These are phyloP conservation scores for Lasioglossum calceatum DNA, from an alignment of 2,888 invertebrate genomes.

Conservation along the genomic window DNA sequence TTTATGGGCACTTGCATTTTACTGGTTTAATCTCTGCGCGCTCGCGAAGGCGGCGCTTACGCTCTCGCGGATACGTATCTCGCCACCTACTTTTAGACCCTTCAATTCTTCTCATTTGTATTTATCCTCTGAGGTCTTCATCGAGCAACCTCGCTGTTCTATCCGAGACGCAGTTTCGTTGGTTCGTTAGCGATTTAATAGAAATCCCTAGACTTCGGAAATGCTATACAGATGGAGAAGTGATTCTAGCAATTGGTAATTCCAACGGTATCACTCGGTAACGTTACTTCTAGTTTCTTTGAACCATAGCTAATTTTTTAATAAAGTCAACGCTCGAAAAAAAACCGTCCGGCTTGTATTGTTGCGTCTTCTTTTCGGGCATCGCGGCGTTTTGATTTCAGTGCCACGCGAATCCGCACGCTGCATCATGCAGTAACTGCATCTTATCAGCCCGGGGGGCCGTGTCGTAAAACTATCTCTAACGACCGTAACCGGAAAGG, in stretches of 20 bases:
- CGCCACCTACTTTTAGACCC: slow-evolving; percentile 43
- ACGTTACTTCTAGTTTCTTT: background rate
- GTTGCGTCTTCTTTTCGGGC: too few species aligned
- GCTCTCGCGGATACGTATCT: slow-evolving; percentile 35
- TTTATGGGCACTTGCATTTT: slow-evolving; percentile 74
- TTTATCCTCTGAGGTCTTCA: slow-evolving; percentile 38
- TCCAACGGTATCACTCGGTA: background rate
- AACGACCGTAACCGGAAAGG: slow-evolving; percentile 55
- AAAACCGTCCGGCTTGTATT: too few species aligned
- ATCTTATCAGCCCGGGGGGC: slow-evolving; percentile 54
- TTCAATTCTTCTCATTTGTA: slow-evolving; percentile 38
- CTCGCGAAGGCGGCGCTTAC: slow-evolving; percentile 48
- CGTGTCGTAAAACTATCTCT: slow-evolving; percentile 66
- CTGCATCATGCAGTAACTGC: slow-evolving; percentile 48
- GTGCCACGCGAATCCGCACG: slow-evolving; percentile 22
- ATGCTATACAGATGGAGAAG: too few species aligned
- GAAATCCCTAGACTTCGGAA: background rate
- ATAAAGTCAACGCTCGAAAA: background rate
- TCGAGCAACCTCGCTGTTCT: slow-evolving; percentile 8
- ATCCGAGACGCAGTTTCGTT: too few species aligned
- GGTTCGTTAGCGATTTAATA: background rate
- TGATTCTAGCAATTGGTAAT: background rate
- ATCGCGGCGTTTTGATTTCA: slow-evolving; percentile 29
- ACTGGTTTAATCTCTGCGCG: slow-evolving; percentile 73
- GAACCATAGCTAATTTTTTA: background rate